These are phyloP conservation scores for Caenorhabditis sp. DNA, from an alignment of 2,888 invertebrate species.

Conservation along the genomic window DNA sequence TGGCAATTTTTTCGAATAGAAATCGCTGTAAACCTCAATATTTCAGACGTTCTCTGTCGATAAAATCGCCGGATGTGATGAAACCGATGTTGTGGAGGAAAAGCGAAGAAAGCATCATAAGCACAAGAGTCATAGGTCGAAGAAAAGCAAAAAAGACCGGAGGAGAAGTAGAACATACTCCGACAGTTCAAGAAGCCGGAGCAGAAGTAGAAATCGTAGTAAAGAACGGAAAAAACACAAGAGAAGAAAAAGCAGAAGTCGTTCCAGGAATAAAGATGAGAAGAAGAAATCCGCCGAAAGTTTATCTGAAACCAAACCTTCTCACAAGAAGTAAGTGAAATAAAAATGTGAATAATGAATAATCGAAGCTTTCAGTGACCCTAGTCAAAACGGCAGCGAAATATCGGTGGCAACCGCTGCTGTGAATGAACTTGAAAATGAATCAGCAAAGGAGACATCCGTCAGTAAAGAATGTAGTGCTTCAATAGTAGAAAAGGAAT, in stretches of 20 bases:
- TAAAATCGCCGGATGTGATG: constrained; percentile 38
- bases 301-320: not conserved
- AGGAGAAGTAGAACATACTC: constrained; percentile 37
- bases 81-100: constrained; percentile 20
- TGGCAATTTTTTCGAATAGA: not conserved
- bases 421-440: no score
- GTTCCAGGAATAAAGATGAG: not conserved
- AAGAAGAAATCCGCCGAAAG: not conserved
- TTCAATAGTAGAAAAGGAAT: constrained; percentile 23
- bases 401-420: not conserved
- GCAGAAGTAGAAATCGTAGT: constrained; percentile 29
- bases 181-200: constrained; percentile 21
- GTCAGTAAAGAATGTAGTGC: not conserved
- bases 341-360: no score
- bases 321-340: no score
- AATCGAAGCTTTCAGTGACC: no score
- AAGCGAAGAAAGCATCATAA: constrained; percentile 39
- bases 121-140: constrained; percentile 41
- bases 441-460: not conserved
- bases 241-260: constrained; percentile 24
- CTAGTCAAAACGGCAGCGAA: no score
- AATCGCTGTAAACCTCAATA: not conserved
- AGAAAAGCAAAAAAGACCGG: constrained; percentile 47
- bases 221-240: constrained; percentile 26
- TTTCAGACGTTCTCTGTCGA: constrained; percentile 59